These are phyloP conservation scores for Monochamus saltuarius DNA, from an alignment of 1,140 invertebrate genomes.

Conservation along the genomic window DNA sequence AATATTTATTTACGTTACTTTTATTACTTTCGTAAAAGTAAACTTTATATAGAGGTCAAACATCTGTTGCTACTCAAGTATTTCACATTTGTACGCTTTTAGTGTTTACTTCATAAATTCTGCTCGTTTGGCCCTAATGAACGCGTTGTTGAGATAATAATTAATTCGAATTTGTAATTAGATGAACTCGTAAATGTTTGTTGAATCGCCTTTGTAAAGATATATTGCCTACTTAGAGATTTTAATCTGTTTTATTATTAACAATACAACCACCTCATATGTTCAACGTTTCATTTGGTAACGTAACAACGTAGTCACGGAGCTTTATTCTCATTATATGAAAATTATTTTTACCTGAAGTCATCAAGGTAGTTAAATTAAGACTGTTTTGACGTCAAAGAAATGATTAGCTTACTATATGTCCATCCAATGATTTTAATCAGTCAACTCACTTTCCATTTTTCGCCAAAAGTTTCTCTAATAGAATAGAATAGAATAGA, in stretches of 20 bases:
- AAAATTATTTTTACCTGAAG: no score
- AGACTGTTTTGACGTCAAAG: no score
- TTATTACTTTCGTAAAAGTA: conserved; percentile 6
- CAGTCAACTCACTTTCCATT: no score
- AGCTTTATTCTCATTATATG: no score
- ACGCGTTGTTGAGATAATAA: background rate
- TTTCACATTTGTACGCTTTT: conserved; percentile 9
- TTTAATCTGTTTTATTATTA: background rate
- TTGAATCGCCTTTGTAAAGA: background rate
- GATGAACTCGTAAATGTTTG: background rate
- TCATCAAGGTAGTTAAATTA: no score
- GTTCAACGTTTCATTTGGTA: background rate
- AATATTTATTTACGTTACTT: conserved; percentile 11
- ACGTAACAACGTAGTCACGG: background rate
- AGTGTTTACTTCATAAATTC: conserved; percentile 5
- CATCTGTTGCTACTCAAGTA: conserved; percentile 6
- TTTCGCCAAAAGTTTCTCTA: no score
- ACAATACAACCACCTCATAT: background rate
- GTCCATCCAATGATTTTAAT: no score
- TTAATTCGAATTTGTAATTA: conserved; percentile 1
- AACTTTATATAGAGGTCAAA: conserved; percentile 10
- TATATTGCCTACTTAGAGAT: background rate
- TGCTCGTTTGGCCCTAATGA: background rate
- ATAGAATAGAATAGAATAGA: no score
- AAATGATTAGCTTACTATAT: no score